Percentiles rank a stretch among this genome's conserved stretches.
These are phyloP conservation scores for Chrysodeixis includens DNA, from an alignment of 2,888 invertebrate genomes.

Conservation along the genomic window DNA sequence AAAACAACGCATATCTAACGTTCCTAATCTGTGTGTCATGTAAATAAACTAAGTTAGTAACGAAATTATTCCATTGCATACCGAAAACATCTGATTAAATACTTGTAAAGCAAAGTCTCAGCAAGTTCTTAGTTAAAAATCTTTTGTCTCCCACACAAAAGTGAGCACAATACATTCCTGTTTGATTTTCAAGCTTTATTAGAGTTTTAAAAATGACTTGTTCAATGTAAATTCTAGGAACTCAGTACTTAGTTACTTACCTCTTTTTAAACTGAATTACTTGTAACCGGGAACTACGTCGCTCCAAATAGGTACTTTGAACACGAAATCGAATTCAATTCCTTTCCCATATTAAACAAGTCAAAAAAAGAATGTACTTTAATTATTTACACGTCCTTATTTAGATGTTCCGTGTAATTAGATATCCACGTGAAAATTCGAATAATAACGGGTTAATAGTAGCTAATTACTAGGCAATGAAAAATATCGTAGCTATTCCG, in stretches of 20 bases:
- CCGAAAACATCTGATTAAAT: constrained; percentile 83
- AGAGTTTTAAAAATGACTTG: constrained; percentile 37
- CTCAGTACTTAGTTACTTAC: background rate
- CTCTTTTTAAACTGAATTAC: background rate
- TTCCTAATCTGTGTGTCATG: constrained; percentile 63
- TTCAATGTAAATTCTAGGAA: background rate
- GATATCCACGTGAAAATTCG: constrained; percentile 50
- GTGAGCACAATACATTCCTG: constrained; percentile 31
- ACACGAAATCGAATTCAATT: too few relatives aligned
- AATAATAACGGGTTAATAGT: constrained; percentile 68
- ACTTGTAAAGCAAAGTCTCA: constrained; percentile 77
- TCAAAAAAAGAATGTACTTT: background rate
- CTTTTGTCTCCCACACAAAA: constrained; percentile 63
- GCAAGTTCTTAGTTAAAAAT: constrained; percentile 59
- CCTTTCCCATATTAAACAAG: background rate
- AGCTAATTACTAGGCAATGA: constrained; percentile 75
- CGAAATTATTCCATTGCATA: constrained; percentile 69
- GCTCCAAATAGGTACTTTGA: background rate
- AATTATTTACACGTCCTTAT: constrained; percentile 2
- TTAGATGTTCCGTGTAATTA: constrained; percentile 24
- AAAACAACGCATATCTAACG: constrained; percentile 60
- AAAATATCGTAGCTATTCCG: constrained; percentile 69
- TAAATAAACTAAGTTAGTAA: constrained; percentile 61
- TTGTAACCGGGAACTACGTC: too few relatives aligned
- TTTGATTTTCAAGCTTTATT: constrained; percentile 50